Base-by-base conservation (phyloP, 2,797 vertebrate species). In the Esox masquinongy region DNA sequence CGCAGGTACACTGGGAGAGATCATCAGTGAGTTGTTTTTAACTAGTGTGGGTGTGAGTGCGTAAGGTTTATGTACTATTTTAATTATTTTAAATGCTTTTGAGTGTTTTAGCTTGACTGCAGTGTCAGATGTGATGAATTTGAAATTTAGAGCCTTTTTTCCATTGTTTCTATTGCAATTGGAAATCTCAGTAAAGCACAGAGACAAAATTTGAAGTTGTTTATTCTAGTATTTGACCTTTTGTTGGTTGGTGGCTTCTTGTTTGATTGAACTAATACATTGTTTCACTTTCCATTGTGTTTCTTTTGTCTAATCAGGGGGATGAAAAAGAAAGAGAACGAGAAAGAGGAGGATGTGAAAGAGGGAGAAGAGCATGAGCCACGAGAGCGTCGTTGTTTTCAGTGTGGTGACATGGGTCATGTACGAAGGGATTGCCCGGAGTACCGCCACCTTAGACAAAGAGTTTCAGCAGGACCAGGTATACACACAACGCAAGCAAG, bases 291-390 rank as follows among this genome's bases (percentile, higher is more conserved):
- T 24, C 17, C 22, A 24, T 11, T 61, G n/a, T 11, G 56, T 0
- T 11, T 59, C 7, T 12, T 61, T 24, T 24, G 56, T 61, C 56
- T 7, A 12, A 59, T 24, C 56, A 61, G 24, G 47, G 53, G 97
- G 87, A 93, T 99, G 84, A 99, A 99, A 93, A 99, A 98, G 87
- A 99, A 97, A 81, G 98, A 99, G 84, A 97, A 95, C 61, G 98
- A 99, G 78, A 96, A 97, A 69, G 96, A 96, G 67, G 97, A 97
- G 79, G 97, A 95, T 76, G 74, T 91, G 22, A 97, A 96, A 77
- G 97, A 98, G 78, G 97, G 56, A 12, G 56, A 99, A 3, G 98
- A 99, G 19, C 93, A 96, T 26, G 97, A 98, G 83, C 94, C 93
- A 12, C 94, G 97, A 89, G 97, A 99, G 88, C 92, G 97, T 68